A percentile compares a stretch with the other conserved stretches of the same genome.
Conservation (phyloP, 1,140 invertebrate species). For the Nebria ingens region DNA sequence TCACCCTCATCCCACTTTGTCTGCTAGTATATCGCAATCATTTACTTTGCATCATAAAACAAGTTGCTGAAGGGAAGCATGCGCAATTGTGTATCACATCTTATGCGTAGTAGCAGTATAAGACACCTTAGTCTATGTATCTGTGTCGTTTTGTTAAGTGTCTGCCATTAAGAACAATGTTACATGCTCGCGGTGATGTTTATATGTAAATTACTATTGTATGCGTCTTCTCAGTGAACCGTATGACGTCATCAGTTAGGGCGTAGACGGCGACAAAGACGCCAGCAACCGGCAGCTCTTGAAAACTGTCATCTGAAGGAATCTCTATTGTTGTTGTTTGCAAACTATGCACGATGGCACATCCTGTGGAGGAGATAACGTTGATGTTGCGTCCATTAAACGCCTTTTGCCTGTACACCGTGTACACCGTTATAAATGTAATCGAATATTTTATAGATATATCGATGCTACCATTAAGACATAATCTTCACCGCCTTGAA, state of each 20-base stretch:
- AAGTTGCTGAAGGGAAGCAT: no score
- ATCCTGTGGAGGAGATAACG: neutral
- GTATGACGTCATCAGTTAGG: neutral
- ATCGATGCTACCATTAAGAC: neutral
- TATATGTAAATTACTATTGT: constrained; percentile 10
- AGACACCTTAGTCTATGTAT: no score
- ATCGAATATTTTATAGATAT: neutral
- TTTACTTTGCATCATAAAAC: no score
- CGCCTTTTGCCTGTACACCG: neutral
- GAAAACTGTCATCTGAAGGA: neutral
- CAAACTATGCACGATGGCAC: neutral
- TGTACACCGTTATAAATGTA: neutral
- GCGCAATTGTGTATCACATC: no score
- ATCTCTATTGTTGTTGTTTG: neutral
- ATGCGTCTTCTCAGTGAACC: neutral
- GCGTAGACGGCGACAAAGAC: neutral
- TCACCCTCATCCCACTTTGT: no score
- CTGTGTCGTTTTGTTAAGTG: constrained; percentile 1
- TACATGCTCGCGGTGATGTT: constrained; percentile 6
- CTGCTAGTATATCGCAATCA: no score
- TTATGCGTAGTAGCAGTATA: no score
- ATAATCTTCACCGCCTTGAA: no score
- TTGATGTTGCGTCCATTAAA: neutral
- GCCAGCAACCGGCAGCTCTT: neutral
- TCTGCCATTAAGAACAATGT: neutral